Evolutionary conservation across 2,888 invertebrate genomes (phyloP), one percentile per base, ranked within the genome.

Genomic region (Drosophila mimetica): DNA sequence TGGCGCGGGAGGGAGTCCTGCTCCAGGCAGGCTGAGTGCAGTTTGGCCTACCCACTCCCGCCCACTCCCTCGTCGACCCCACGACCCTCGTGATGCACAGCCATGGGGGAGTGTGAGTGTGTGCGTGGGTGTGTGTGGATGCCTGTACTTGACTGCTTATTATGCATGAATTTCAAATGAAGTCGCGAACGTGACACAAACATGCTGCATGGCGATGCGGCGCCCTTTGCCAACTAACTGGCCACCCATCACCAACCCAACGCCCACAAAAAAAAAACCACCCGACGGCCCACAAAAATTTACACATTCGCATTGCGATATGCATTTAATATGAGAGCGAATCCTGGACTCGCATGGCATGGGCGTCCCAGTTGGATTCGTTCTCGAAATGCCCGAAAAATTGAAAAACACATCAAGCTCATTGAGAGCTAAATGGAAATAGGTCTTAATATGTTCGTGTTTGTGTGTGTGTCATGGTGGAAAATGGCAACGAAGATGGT

Each of bases 111-210:
- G 22, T 3, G 48, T 58, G 30, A 51, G 20, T 37, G 16, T 61
- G 54, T 34, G 54, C 53, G 53, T 75, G 64, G 53, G 58, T 75
- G 61, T 67, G 42, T 28, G 34, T n/a, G 55, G 34, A 36, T 48
- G 70, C 72, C 70, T 74, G 76, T 84, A 79, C 82, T 81, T 75
- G 78, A 66, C 76, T 82, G 82, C 84, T 82, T 82, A 82, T 82
- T 84, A 82, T 82, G 84, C 82, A 82, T 82, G 82, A 82, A 82
- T 82, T 82, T 79, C 61, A 78, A 81, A 82, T 82, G 84, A 84
- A 82, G 84, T 84, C 81, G 84, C 82, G 84, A 82, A 84, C 82
- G 82, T 82, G 82, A 82, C 82, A 81, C 84, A 84, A 81, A 82
- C 84, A 61, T 64, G 64, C 64, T 44, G 64, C 64, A 64, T 61